Conservation (phyloP, 1,140 invertebrate genomes). For the Pteromalus puparum region DNA sequence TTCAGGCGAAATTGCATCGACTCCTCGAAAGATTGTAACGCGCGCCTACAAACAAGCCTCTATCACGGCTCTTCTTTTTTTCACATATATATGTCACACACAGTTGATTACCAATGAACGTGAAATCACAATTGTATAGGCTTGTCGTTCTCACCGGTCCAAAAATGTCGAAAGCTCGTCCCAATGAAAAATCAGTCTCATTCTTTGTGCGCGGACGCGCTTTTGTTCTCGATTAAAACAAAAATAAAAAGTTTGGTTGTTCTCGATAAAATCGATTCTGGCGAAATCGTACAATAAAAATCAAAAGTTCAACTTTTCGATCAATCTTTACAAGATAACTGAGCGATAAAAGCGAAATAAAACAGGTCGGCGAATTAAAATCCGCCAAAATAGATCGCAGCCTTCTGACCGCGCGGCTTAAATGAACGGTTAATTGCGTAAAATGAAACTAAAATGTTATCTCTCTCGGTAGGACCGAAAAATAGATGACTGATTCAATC, state of each 20-base stretch:
- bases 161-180: constrained; percentile 57
- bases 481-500: background rate
- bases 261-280: background rate
- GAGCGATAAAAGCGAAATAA: background rate
- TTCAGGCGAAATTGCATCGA: background rate
- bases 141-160: constrained; percentile 47
- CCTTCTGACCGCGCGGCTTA: background rate
- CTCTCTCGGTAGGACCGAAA: no score
- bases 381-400: background rate
- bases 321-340: background rate
- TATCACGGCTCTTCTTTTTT: background rate
- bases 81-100: background rate
- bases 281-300: background rate
- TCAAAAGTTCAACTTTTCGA: background rate
- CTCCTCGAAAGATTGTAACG: background rate
- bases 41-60: background rate
- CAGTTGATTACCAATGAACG: constrained; percentile 50
- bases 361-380: background rate
- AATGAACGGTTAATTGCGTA: background rate
- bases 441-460: constrained; percentile 21
- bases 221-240: background rate
- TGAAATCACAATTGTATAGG: constrained; percentile 53
- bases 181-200: constrained; percentile 28
- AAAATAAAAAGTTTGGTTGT: background rate
- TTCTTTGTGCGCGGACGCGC: background rate